Evolutionary conservation across 2,888 invertebrate species (phyloP).

Genomic region (Microctonus hyperodae): DNA sequence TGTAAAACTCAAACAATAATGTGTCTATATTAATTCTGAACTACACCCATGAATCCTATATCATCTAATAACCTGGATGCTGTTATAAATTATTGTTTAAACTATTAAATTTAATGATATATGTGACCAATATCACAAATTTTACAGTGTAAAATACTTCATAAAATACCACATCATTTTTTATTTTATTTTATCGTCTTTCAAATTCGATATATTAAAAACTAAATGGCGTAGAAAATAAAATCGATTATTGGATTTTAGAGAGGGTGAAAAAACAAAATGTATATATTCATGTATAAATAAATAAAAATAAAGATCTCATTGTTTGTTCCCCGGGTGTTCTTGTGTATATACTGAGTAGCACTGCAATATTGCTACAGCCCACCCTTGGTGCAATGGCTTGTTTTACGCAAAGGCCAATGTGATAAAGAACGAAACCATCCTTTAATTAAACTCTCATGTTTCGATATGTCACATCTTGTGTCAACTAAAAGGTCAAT

Average conservation of each 20-base stretch:
- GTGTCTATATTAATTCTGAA: background rate
- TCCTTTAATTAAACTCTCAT: constrained; percentile 30
- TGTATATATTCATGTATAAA: background rate
- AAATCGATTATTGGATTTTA: constrained; percentile 31
- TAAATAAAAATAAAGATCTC: constrained; percentile 6
- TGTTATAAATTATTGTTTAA: constrained; percentile 57
- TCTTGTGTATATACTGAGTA: background rate
- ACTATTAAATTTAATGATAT: constrained; percentile 32
- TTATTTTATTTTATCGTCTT: background rate
- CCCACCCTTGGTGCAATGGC: constrained; percentile 27
- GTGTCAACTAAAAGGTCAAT: constrained; percentile 4
- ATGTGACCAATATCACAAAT: constrained; percentile 3
- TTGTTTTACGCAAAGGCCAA: constrained; percentile 17
- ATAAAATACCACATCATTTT: constrained; percentile 7
- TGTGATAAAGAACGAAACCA: constrained; percentile 28
- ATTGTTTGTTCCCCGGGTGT: constrained; percentile 29
- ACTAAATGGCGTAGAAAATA: constrained; percentile 4
- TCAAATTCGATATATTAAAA: constrained; percentile 1
- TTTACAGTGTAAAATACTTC: background rate
- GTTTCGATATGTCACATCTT: constrained; percentile 15
- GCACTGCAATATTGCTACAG: constrained; percentile 27
- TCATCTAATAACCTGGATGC: constrained; percentile 58
- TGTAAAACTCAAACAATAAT: constrained; percentile 24
- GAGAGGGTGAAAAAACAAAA: constrained; percentile 30
- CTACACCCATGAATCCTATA: constrained; percentile 50